Percentiles rank a stretch among this genome's conserved stretches.
These are phyloP conservation scores for Palloptera scutellata DNA, from an alignment of 2,888 invertebrate genomes.

Conservation along the genomic window DNA sequence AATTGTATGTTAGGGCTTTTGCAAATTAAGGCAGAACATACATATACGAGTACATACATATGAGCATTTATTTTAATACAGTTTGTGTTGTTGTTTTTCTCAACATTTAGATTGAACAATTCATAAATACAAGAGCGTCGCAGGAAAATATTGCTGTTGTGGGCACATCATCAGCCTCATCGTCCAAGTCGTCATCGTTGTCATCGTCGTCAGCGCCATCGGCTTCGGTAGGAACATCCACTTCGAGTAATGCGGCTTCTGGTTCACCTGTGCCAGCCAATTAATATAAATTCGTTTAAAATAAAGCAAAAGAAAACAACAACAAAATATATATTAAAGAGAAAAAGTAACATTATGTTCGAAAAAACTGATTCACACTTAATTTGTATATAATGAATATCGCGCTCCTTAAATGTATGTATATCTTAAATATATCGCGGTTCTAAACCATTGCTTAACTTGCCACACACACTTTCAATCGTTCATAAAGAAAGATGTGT, in stretches of 20 bases:
- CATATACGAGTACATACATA: too few relatives aligned
- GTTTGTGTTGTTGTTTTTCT: slow-evolving; percentile 15
- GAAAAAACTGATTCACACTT: background rate
- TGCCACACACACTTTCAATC: too few relatives aligned
- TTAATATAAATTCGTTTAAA: slow-evolving; percentile 51
- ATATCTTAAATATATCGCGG: too few relatives aligned
- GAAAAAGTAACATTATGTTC: slow-evolving; percentile 26
- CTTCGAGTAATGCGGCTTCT: slow-evolving; percentile 59
- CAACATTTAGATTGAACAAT: slow-evolving; percentile 57
- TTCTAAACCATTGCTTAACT: too few relatives aligned
- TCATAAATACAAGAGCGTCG: slow-evolving; percentile 57
- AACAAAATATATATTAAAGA: slow-evolving; percentile 35
- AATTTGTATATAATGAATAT: too few relatives aligned
- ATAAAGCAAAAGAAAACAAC: slow-evolving; percentile 36
- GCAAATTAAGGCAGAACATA: too few relatives aligned
- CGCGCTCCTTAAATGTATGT: too few relatives aligned
- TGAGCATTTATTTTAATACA: background rate
- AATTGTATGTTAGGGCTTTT: too few relatives aligned
- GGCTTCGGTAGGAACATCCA: slow-evolving; percentile 46
- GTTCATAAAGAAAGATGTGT: too few relatives aligned
- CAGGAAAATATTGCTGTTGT: slow-evolving; percentile 48
- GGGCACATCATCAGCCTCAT: slow-evolving; percentile 52
- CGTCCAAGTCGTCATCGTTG: slow-evolving; percentile 56
- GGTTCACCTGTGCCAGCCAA: slow-evolving; percentile 62
- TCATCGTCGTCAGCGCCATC: slow-evolving; percentile 55